phyloP scores from a whole-genome alignment of 2,888 invertebrate genomes.

The Pristionchus arcanus region DNA sequence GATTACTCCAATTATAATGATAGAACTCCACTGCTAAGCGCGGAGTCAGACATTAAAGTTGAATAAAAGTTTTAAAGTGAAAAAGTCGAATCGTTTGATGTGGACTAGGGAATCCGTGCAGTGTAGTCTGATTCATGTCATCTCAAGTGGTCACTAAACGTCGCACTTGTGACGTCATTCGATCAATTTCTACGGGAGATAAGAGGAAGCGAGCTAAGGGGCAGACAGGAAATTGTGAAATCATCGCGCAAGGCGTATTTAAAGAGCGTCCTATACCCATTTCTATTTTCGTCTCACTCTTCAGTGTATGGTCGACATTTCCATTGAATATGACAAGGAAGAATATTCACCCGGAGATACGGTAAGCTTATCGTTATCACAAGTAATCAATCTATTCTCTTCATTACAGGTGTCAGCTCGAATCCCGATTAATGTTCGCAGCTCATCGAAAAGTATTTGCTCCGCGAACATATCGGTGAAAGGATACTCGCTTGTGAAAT shows the following conservation, averaged over 20 bases:
- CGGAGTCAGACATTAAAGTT: too few relatives aligned
- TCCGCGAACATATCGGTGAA: not conserved
- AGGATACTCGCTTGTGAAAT: not conserved
- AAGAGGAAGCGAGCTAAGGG: not conserved
- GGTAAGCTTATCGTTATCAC: not conserved
- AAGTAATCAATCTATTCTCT: not conserved
- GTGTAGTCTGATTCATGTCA: too few relatives aligned
- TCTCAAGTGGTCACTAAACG: not conserved
- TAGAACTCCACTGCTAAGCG: too few relatives aligned
- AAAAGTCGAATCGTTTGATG: too few relatives aligned
- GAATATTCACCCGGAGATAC: not conserved
- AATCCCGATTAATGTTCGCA: not conserved
- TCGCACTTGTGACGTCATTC: not conserved
- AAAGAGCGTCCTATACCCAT: not conserved
- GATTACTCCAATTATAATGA: too few relatives aligned
- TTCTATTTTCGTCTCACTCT: not conserved
- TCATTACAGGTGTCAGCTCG: not conserved
- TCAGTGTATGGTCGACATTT: not conserved
- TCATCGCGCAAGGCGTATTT: not conserved
- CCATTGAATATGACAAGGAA: slow-evolving; percentile 2
- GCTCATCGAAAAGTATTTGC: not conserved
- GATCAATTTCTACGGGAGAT: not conserved
- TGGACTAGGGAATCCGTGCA: too few relatives aligned
- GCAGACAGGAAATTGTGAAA: not conserved
- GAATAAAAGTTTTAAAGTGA: too few relatives aligned